Conservation (phyloP, 2,113 vertebrate species). For the Cariama cristata region DNA sequence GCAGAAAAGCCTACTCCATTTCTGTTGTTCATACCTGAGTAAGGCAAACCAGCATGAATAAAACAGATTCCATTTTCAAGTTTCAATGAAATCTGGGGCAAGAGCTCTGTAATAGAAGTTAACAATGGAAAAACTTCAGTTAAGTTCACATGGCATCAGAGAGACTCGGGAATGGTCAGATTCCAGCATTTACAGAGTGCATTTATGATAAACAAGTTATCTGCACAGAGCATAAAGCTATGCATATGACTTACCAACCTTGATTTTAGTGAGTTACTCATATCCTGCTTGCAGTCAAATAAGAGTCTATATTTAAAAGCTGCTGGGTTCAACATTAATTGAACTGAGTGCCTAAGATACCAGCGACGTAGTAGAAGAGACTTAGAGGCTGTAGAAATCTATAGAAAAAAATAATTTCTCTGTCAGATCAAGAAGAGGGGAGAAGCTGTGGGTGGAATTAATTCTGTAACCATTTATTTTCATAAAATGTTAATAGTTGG, state of each 20-base stretch:
- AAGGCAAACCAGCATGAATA: background rate
- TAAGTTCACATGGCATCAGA: background rate
- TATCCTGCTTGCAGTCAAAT: background rate
- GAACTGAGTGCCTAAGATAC: background rate
- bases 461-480: constrained; percentile 56
- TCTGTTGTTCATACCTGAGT: background rate
- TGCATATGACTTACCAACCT: background rate
- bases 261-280: background rate
- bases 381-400: background rate
- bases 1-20: background rate
- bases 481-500: constrained; percentile 43
- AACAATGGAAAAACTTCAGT: background rate
- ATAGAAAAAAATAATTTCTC: background rate
- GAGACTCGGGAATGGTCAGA: background rate
- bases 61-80: background rate
- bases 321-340: background rate
- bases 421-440: constrained; percentile 17
- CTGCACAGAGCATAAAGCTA: background rate
- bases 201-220: background rate
- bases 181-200: background rate
- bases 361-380: background rate
- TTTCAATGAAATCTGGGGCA: background rate
- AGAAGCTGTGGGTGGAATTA: constrained; percentile 46
- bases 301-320: constrained; percentile 8
- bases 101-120: background rate